These are phyloP conservation scores for Gymnoscelis rufifasciata DNA, from an alignment of 2,888 invertebrate species.

Conservation along the genomic window DNA sequence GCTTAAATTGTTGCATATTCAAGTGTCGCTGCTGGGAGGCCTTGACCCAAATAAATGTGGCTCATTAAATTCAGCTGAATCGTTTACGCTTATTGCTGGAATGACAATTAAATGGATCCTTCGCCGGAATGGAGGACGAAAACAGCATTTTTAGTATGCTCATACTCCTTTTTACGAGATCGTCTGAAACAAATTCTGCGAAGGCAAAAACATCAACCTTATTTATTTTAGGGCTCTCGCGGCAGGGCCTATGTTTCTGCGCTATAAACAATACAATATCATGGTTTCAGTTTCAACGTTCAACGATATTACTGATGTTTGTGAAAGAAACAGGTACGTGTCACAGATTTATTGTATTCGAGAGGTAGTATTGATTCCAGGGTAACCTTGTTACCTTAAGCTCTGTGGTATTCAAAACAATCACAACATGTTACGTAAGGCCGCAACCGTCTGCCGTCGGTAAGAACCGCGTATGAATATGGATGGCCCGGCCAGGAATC, in stretches of 20 bases:
- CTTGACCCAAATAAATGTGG: constrained; percentile 65
- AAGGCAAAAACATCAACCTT: constrained; percentile 23
- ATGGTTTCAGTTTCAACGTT: no score
- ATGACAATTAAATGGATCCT: constrained; percentile 62
- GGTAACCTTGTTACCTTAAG: constrained; percentile 23
- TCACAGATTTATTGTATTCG: constrained; percentile 1
- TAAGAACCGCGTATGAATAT: constrained; percentile 51
- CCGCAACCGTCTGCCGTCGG: constrained; percentile 16
- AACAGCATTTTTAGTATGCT: constrained; percentile 49
- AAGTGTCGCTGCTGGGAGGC: constrained; percentile 33
- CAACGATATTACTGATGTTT: no score
- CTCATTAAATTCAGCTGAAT: constrained; percentile 65
- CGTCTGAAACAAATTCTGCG: constrained; percentile 35
- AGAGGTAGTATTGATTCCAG: constrained; percentile 40
- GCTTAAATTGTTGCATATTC: constrained; percentile 35
- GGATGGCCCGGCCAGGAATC: constrained; percentile 52
- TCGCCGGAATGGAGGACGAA: constrained; percentile 45
- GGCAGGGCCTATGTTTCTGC: background rate
- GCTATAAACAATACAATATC: no score
- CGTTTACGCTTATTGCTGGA: constrained; percentile 58
- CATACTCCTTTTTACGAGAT: constrained; percentile 45
- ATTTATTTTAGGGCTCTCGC: constrained; percentile 14
- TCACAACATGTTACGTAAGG: constrained; percentile 30
- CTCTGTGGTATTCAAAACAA: constrained; percentile 17
- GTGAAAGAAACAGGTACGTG: no score